Percentiles rank a stretch among this genome's conserved stretches.
Evolutionary conservation across 2,113 vertebrate genomes (phyloP).

Genomic region (Phyllopteryx taeniolatus): DNA sequence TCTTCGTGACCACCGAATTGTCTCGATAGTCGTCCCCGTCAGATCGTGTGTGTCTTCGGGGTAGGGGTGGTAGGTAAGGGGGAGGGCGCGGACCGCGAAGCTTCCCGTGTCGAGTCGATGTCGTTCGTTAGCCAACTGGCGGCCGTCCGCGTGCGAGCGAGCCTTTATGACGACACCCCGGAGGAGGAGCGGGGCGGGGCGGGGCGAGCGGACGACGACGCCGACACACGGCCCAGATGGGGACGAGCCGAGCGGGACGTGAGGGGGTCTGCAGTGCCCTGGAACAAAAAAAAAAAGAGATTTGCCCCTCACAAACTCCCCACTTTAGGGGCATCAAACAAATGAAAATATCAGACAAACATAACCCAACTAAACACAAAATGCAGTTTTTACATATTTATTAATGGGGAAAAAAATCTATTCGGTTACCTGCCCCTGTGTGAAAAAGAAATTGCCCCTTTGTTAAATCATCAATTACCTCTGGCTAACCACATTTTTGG

Average conservation of each 20-base stretch:
- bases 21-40: neutral
- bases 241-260: neutral
- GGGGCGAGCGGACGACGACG: neutral
- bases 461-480: no score
- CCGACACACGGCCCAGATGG: slow-evolving; percentile 39
- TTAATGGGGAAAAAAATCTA: no score
- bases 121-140: slow-evolving; percentile 41
- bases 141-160: slow-evolving; percentile 24
- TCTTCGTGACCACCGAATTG: neutral
- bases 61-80: neutral
- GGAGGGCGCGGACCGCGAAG: slow-evolving; percentile 20
- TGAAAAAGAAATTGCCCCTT: no score
- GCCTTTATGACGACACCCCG: slow-evolving; percentile 25
- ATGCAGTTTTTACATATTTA: no score
- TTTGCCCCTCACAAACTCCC: no score
- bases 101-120: slow-evolving; percentile 21
- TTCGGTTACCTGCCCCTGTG: no score
- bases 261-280: no score
- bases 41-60: neutral
- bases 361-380: no score
- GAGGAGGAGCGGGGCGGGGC: slow-evolving; percentile 33
- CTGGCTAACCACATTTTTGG: no score
- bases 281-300: no score
- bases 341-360: no score
- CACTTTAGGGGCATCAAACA: no score